Conservation (phyloP, 2,113 vertebrate genomes). For the Turnix velox region DNA sequence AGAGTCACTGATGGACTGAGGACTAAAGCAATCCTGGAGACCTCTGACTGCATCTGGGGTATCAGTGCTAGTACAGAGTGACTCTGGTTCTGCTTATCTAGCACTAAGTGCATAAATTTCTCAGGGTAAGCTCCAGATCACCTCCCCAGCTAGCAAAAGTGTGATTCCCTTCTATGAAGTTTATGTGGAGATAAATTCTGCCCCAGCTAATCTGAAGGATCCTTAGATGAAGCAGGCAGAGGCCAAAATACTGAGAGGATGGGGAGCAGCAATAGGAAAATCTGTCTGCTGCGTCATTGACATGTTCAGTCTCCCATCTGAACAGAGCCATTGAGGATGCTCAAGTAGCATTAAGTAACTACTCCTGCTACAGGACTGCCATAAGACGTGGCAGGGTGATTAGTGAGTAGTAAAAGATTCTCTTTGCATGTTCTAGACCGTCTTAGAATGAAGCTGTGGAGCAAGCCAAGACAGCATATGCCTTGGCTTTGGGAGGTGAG, state of each 20-base stretch:
- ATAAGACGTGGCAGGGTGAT: neutral
- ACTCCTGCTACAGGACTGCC: neutral
- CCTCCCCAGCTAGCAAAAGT: neutral
- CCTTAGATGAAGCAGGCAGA: neutral
- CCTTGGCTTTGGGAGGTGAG: neutral
- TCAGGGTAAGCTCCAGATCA: neutral
- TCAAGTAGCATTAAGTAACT: neutral
- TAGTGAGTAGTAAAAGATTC: neutral
- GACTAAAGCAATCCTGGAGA: neutral
- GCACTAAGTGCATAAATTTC: neutral
- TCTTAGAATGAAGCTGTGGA: neutral
- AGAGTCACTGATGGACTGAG: neutral
- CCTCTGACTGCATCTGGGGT: neutral
- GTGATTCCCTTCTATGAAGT: neutral
- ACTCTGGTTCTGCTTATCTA: neutral
- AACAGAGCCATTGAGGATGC: neutral
- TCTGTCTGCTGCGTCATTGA: neutral
- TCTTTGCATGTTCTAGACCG: neutral
- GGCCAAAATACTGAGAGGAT: neutral
- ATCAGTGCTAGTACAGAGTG: neutral
- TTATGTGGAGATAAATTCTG: neutral
- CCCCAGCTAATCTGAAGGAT: neutral
- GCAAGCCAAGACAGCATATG: neutral
- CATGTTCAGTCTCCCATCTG: neutral
- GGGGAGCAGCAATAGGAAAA: neutral